These are phyloP conservation scores for Aegotheles bennettii DNA, from an alignment of 2,113 vertebrate species.

Conservation along the genomic window DNA sequence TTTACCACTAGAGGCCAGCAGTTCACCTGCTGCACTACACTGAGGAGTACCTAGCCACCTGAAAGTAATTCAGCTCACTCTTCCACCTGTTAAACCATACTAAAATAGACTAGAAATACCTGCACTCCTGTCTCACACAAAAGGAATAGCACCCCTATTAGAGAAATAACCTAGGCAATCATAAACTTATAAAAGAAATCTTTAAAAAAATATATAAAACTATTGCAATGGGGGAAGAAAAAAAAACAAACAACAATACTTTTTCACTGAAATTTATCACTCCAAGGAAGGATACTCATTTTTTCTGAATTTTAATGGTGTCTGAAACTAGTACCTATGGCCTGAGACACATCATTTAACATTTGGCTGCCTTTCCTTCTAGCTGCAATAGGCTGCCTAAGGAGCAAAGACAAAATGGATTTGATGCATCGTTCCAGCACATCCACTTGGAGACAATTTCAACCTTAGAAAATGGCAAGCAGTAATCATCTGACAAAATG, in stretches of 20 bases:
- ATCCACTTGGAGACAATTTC: not conserved
- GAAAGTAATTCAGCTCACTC: not conserved
- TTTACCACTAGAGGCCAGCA: constrained; percentile 47
- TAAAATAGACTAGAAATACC: not conserved
- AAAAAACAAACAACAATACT: not conserved
- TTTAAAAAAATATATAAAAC: not conserved
- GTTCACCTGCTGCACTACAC: not conserved
- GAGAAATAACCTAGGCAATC: not conserved
- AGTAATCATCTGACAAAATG: not conserved
- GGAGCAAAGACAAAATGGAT: not conserved
- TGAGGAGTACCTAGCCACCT: not conserved
- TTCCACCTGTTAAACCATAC: not conserved
- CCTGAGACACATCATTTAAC: not conserved
- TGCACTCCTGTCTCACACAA: not conserved
- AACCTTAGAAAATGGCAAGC: not conserved
- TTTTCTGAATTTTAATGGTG: not conserved
- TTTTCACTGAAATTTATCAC: not conserved
- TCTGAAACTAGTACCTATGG: not conserved
- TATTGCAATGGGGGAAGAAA: not conserved
- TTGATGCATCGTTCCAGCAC: not conserved
- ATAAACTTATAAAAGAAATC: not conserved
- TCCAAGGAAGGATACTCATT: not conserved
- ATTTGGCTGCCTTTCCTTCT: not conserved
- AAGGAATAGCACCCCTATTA: not conserved
- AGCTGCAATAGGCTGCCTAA: not conserved